phyloP scores from a whole-genome alignment of 2,113 vertebrate species.

The Ceyx cyanopectus region DNA sequence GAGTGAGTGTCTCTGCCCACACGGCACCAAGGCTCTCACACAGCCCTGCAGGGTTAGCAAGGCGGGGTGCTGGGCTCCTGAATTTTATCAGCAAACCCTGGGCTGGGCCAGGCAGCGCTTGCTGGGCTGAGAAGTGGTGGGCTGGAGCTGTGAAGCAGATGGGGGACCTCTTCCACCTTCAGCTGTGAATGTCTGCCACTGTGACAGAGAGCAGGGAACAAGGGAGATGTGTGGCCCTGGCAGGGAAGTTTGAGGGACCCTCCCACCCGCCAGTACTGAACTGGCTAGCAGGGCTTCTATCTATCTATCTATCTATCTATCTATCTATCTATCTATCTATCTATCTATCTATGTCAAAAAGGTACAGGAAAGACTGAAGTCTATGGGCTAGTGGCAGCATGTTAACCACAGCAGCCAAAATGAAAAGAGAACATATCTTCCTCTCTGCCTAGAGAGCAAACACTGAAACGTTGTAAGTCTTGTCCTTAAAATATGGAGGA shows the following conservation, averaged over 20 bases:
- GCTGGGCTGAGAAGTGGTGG: fast-evolving
- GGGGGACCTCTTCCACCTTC: fast-evolving
- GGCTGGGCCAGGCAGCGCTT: background rate
- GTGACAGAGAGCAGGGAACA: fast-evolving
- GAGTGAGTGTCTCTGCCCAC: background rate
- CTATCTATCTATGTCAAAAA: background rate
- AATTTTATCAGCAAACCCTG: fast-evolving
- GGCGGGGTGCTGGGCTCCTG: background rate
- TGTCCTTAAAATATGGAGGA: background rate
- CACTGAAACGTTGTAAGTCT: background rate
- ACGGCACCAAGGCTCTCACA: fast-evolving
- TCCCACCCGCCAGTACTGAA: background rate
- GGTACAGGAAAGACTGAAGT: background rate
- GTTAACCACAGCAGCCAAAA: background rate
- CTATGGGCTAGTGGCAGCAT: background rate
- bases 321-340: fast-evolving
- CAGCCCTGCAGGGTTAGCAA: background rate
- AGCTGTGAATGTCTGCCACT: fast-evolving
- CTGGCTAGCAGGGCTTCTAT: background rate
- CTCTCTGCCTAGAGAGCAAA: background rate
- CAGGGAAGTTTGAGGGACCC: background rate
- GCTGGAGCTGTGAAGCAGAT: fast-evolving
- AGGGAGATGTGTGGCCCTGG: fast-evolving
- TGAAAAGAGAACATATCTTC: background rate
- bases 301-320: background rate